phyloP scores from a whole-genome alignment of 2,888 invertebrate species.

The Drosophila nr. perissopoda region DNA sequence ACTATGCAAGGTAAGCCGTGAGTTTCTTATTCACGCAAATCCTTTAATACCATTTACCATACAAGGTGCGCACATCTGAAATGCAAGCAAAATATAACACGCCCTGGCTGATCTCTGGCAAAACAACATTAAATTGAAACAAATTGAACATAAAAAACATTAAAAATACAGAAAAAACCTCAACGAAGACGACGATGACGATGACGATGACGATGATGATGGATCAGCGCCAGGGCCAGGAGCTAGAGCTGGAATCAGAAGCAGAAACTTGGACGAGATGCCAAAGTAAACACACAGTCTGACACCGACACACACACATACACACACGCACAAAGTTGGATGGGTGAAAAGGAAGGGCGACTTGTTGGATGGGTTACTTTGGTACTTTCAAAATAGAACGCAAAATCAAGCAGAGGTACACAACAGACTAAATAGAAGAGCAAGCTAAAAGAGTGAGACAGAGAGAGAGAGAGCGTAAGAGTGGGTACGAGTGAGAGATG shows the following conservation, averaged over 20 bases:
- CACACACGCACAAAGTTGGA: conserved; percentile 19
- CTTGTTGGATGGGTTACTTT: conserved; percentile 61
- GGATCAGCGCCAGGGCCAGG: conserved; percentile 7
- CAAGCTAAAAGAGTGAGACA: background rate
- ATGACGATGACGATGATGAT: conserved; percentile 22
- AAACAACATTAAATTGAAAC: conserved; percentile 80
- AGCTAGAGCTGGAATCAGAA: conserved; percentile 17
- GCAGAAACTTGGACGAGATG: conserved; percentile 52
- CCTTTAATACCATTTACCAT: conserved; percentile 78
- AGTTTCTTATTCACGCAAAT: conserved; percentile 74
- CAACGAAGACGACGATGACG: conserved; percentile 33
- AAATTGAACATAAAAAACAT: conserved; percentile 80
- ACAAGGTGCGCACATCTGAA: conserved; percentile 62
- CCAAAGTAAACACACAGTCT: conserved; percentile 69
- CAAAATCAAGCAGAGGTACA: conserved; percentile 73
- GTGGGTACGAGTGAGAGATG: background rate
- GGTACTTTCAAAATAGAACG: conserved; percentile 56
- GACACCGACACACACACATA: conserved; percentile 32
- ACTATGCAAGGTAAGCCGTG: conserved; percentile 35
- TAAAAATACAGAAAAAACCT: conserved; percentile 79
- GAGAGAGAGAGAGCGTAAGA: background rate
- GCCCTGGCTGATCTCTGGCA: conserved; percentile 69
- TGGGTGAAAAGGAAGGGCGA: conserved; percentile 2
- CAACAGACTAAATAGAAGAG: conserved; percentile 41
- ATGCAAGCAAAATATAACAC: conserved; percentile 75